Evolutionary conservation across 2,888 invertebrate species (phyloP), one percentile per base, ranked within the genome.

Genomic region (Branchipolynoe longqiensis): DNA sequence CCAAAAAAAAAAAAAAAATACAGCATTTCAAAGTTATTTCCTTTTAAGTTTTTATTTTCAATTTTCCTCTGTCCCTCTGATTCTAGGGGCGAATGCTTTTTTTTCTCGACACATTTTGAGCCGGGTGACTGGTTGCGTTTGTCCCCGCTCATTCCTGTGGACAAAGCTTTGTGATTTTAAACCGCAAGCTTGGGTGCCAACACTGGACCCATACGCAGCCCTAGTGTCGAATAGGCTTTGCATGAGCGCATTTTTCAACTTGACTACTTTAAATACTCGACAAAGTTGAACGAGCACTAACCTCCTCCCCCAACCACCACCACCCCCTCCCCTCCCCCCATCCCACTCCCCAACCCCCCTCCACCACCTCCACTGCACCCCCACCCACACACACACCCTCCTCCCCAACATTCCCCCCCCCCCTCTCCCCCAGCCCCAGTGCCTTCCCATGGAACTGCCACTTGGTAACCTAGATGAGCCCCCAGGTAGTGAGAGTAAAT

Each of bases 171-270:
- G 78, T 41, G 48, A 78, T 41, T 48, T 78, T 28, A 28, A 48
- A 48, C 41, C 41, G 18, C 25, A 48, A 78, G 78, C 78, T 78
- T 78, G 78, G 48, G 78, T 48, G 78, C 78, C 22, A 78, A 8
- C 22, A 62, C 33, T 64, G 33, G 25, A n/a, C 6, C 31, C 48
- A 41, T 78, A 41, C 28, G 28, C 48, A 8, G n/a, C 73, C 28
- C 41, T 78, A 31, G 36, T 12, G 8, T 69, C 14, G 31, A 48
- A n/a, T 41, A 18, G 78, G 78, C 78, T 48, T 28, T 78, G 78
- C 78, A 78, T 78, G 78, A 31, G 28, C 22, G 78, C 78, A 78
- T 69, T 38, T 36, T 48, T 78, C 78, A 78, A 54, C 33, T 48
- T 48, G 25, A 25, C 78, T 48, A 78, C 8, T 48, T n/a, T n/a